Evolutionary conservation across 2,113 vertebrate species (phyloP).

Genomic region (Hypanus sabinus): DNA sequence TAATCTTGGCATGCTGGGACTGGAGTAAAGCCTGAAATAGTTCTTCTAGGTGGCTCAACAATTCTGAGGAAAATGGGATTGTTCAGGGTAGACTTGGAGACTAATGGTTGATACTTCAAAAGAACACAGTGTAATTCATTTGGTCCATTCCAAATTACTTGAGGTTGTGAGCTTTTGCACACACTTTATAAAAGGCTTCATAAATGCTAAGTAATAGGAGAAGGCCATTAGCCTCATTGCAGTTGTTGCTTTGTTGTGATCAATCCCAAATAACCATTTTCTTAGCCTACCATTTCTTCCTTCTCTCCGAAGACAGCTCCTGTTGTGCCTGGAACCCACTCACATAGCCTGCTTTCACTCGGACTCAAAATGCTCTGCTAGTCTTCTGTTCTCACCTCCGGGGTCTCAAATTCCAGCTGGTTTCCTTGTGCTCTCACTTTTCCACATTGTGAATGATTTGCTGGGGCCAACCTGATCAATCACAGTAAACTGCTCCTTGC

Average conservation of each 20-base stretch:
- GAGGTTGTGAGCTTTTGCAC: not conserved
- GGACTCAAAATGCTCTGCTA: not conserved
- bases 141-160: not conserved
- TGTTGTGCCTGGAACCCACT: not conserved
- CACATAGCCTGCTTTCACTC: not conserved
- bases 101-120: not conserved
- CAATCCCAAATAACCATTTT: not conserved
- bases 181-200: not conserved
- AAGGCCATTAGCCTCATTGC: not conserved
- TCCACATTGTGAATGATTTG: not conserved
- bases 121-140: not conserved
- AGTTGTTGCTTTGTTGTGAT: not conserved
- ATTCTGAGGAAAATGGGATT: not conserved
- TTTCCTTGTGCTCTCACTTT: not conserved
- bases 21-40: not conserved
- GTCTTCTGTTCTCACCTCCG: not conserved
- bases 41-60: not conserved
- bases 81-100: not conserved
- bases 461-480: not conserved
- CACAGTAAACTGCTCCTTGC: not conserved
- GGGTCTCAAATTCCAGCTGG: not conserved
- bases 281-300: not conserved
- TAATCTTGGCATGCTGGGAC: not conserved
- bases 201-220: conserved; percentile 12
- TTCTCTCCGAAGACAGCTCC: not conserved